Conservation (phyloP, 2,113 vertebrate species). For the Phoxinus phoxinus region DNA sequence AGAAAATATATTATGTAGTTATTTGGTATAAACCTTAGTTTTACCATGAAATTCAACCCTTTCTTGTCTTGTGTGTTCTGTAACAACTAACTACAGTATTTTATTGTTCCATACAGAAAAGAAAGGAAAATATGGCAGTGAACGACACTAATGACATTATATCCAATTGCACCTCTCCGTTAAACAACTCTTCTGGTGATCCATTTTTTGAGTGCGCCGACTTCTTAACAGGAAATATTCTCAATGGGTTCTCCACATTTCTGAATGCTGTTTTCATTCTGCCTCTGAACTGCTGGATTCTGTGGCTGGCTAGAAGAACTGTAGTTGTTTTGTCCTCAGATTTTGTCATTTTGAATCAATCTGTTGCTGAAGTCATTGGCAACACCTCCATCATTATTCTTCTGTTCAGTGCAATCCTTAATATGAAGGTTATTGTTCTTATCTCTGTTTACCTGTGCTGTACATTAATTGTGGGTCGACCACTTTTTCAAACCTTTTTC, state of each 20-base stretch:
- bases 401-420: too few relatives aligned
- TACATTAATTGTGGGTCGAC: too few relatives aligned
- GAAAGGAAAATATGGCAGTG: background rate
- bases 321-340: background rate
- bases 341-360: background rate
- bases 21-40: background rate
- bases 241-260: background rate
- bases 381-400: too few relatives aligned
- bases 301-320: background rate
- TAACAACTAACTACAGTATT: background rate
- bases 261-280: background rate
- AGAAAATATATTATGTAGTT: background rate
- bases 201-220: background rate
- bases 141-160: background rate
- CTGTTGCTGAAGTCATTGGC: background rate
- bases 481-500: too few relatives aligned
- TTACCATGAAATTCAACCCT: background rate
- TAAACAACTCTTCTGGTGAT: background rate
- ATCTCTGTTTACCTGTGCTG: too few relatives aligned
- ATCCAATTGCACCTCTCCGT: background rate
- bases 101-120: background rate
- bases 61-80: background rate
- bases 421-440: too few relatives aligned
- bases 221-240: background rate
- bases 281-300: conserved; percentile 14